Evolutionary conservation across 2,113 vertebrate species (phyloP).

Genomic region (Sturnus vulgaris): DNA sequence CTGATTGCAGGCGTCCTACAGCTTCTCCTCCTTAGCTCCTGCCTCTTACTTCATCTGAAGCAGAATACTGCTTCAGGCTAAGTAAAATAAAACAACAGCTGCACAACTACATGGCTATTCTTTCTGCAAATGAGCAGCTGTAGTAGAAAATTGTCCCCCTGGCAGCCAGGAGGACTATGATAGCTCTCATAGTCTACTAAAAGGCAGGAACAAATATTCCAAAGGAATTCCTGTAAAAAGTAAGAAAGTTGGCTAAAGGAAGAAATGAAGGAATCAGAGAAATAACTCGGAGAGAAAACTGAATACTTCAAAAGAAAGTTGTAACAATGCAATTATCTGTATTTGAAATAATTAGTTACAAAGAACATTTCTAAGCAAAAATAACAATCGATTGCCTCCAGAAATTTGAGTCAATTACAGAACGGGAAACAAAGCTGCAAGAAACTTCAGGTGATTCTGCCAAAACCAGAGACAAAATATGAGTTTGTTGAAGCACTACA

Average conservation of each 20-base stretch:
- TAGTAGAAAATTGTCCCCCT: conserved; percentile 36
- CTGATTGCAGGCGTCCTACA: conserved; percentile 16
- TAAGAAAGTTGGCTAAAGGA: not conserved
- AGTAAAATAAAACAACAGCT: conserved; percentile 63
- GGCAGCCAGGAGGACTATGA: not conserved
- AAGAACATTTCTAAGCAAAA: not conserved
- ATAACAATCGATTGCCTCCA: not conserved
- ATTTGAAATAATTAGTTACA: conserved; percentile 19
- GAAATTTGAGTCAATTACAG: not conserved
- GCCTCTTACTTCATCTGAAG: conserved; percentile 32
- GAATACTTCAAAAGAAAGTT: not conserved
- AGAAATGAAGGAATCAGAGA: not conserved
- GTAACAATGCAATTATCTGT: not conserved
- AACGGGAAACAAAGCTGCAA: not conserved
- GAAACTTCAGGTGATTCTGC: not conserved
- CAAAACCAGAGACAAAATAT: not conserved
- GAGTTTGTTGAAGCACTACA: not conserved
- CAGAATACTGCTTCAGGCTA: conserved; percentile 43
- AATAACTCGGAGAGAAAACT: not conserved
- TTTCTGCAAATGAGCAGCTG: conserved; percentile 54
- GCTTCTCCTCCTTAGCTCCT: conserved; percentile 24
- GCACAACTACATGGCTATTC: conserved; percentile 54
- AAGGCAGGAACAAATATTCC: not conserved
- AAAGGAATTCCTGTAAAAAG: not conserved
- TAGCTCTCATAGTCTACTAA: not conserved